phyloP scores from a whole-genome alignment of 2,797 vertebrate genomes.

The Botia kubotai region DNA sequence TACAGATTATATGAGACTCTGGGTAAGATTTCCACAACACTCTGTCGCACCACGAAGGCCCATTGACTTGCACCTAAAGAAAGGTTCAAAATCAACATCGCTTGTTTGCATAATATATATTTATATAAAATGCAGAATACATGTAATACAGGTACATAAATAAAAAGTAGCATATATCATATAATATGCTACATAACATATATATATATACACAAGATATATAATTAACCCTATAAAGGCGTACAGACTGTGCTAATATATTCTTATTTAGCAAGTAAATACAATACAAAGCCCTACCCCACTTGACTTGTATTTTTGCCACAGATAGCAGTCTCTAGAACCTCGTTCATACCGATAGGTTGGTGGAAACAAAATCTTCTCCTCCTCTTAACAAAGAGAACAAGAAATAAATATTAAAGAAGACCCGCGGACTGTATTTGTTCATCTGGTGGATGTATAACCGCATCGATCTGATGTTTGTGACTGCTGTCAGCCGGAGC shows the following conservation, averaged over 20 bases:
- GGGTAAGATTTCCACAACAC: slow-evolving; percentile 87
- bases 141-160: neutral
- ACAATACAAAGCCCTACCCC: slow-evolving; percentile 71
- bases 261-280: neutral
- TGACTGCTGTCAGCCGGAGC: slow-evolving; percentile 6
- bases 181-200: too few relatives aligned
- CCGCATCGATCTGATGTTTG: neutral
- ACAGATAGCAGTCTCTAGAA: slow-evolving; percentile 83
- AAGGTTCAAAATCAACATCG: neutral
- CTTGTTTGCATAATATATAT: neutral
- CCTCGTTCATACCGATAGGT: slow-evolving; percentile 87
- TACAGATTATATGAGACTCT: slow-evolving; percentile 79
- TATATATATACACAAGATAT: too few relatives aligned
- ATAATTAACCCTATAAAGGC: too few relatives aligned
- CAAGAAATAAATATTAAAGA: slow-evolving; percentile 33
- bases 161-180: neutral
- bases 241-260: too few relatives aligned
- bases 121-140: neutral
- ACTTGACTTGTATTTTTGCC: slow-evolving; percentile 87
- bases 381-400: slow-evolving; percentile 79
- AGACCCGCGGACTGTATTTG: neutral
- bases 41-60: slow-evolving; percentile 86
- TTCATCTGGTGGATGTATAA: neutral
- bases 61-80: slow-evolving; percentile 80
- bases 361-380: slow-evolving; percentile 85